Conservation (phyloP, 2,797 vertebrate genomes). For the Myotis myotis region DNA sequence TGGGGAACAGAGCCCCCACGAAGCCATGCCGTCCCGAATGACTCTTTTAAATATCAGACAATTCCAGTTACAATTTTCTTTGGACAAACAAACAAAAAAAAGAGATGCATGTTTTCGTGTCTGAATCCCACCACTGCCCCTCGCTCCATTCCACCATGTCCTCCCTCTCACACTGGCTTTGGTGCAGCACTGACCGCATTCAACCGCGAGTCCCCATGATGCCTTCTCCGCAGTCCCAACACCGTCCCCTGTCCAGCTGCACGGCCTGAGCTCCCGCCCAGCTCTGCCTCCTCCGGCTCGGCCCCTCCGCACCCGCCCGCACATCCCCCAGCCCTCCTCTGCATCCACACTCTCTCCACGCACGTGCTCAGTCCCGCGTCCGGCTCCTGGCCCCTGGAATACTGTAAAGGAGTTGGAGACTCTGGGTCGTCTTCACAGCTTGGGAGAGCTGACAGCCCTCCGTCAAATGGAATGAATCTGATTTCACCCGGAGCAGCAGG, state of each 20-base stretch:
- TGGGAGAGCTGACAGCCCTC: conserved; percentile 72
- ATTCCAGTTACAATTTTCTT: conserved; percentile 89
- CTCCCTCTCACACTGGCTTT: conserved; percentile 79
- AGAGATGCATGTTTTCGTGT: conserved; percentile 84
- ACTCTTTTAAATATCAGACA: conserved; percentile 85
- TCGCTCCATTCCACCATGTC: conserved; percentile 65
- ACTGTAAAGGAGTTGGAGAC: conserved; percentile 77
- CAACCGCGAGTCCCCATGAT: conserved; percentile 69
- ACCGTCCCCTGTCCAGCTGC: conserved; percentile 68
- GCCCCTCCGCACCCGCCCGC: neutral
- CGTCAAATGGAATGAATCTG: conserved; percentile 57
- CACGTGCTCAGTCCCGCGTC: conserved; percentile 81
- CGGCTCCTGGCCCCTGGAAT: conserved; percentile 79
- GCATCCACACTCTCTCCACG: conserved; percentile 68
- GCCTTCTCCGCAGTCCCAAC: conserved; percentile 70
- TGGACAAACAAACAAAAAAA: conserved; percentile 61
- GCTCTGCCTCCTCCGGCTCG: conserved; percentile 46
- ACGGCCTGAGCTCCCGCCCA: conserved; percentile 39
- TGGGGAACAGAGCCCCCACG: conserved; percentile 76
- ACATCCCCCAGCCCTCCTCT: conserved; percentile 64
- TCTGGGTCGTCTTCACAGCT: conserved; percentile 85
- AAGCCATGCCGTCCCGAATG: conserved; percentile 83
- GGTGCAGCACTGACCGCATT: conserved; percentile 76
- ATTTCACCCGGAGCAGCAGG: conserved; percentile 50
- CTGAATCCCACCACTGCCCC: conserved; percentile 61